phyloP scores from a whole-genome alignment of 2,797 vertebrate genomes.

The Spheniscus humboldti region DNA sequence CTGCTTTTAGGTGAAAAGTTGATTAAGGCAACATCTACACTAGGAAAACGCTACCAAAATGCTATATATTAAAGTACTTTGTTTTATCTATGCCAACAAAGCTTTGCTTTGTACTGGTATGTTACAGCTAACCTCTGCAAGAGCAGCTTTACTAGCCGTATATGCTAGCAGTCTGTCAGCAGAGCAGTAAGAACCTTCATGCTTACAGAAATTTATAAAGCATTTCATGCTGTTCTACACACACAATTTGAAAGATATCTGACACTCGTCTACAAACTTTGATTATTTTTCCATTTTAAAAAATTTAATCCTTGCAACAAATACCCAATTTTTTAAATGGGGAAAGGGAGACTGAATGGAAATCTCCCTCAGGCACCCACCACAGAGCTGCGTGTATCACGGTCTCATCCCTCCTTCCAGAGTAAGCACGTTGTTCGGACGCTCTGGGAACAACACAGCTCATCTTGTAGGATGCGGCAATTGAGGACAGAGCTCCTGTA shows the following conservation, averaged over 20 bases:
- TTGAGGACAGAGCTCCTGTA: rapidly evolving
- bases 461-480: rapidly evolving
- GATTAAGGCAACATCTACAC: not conserved
- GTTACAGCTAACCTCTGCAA: not conserved
- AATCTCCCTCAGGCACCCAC: not conserved
- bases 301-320: not conserved
- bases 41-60: not conserved
- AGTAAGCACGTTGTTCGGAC: rapidly evolving
- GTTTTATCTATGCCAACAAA: not conserved
- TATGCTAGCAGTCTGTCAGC: not conserved
- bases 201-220: not conserved
- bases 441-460: not conserved
- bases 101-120: not conserved
- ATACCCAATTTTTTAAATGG: not conserved
- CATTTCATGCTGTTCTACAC: not conserved
- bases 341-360: not conserved
- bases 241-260: not conserved
- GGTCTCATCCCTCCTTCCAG: not conserved
- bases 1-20: not conserved
- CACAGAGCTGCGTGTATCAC: not conserved
- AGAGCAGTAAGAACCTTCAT: not conserved
- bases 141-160: not conserved
- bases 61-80: not conserved
- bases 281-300: not conserved
- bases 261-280: not conserved